A percentile compares a stretch with the other conserved stretches of the same genome.
These are phyloP conservation scores for Myripristis murdjan DNA, from an alignment of 2,797 vertebrate genomes.

Conservation along the genomic window DNA sequence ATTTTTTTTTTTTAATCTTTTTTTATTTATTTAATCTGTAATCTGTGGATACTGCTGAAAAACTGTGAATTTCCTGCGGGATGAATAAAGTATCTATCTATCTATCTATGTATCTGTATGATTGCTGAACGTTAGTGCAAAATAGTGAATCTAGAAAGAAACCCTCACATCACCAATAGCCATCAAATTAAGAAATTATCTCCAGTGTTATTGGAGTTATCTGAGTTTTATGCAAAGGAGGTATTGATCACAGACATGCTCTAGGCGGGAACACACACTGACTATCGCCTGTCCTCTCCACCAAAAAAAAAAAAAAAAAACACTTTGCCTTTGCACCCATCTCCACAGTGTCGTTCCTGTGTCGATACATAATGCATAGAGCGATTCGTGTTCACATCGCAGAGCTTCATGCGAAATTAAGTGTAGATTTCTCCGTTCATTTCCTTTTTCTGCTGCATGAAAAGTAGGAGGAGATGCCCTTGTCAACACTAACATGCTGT, in stretches of 20 bases:
- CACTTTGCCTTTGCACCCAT: too few species aligned
- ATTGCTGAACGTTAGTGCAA: too few species aligned
- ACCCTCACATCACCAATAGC: too few species aligned
- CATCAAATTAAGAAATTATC: not conserved
- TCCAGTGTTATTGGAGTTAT: not conserved
- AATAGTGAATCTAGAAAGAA: too few species aligned
- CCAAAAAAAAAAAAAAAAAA: not conserved
- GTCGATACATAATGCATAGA: not conserved
- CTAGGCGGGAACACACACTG: not conserved
- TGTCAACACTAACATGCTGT: slow-evolving; percentile 23
- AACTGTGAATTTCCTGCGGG: too few species aligned
- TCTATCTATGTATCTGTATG: too few species aligned
- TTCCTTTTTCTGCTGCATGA: slow-evolving; percentile 13
- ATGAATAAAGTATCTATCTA: too few species aligned
- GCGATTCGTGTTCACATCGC: not conserved
- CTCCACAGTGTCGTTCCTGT: not conserved
- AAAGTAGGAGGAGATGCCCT: slow-evolving; percentile 5
- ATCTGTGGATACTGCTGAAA: too few species aligned
- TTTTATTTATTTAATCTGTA: too few species aligned
- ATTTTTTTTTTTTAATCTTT: too few species aligned
- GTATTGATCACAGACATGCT: not conserved
- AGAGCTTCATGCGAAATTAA: slow-evolving; percentile 19
- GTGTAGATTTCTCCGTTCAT: not conserved
- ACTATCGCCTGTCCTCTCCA: not conserved
- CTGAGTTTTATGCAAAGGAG: not conserved